Evolutionary conservation across 2,113 vertebrate species (phyloP), one percentile per base, ranked within the genome.

Genomic region (Fulica atra): DNA sequence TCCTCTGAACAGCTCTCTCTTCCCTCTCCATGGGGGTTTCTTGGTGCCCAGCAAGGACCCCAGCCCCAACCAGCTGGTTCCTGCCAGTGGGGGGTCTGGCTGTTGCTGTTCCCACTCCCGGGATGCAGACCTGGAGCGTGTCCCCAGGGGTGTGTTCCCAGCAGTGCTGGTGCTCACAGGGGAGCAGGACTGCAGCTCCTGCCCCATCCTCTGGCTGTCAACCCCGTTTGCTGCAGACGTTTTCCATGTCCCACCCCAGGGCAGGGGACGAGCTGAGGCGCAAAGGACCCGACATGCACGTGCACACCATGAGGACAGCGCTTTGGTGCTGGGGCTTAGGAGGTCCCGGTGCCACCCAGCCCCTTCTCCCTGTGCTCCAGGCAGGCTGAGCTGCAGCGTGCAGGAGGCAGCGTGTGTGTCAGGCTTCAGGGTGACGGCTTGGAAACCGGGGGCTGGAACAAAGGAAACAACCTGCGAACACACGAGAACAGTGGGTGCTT

Each of bases 231-330:
- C 66, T 51, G 42, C 54, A 33, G 66, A 3, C 0, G 1, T 33
- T 35, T 63, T 17, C 72, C 21, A 0, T 10, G 61, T 56, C 46
- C 33, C 40, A 26, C 8, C 16, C 16, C 13, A 3, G 40, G 28
- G 33, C 26, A 35, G 35, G 38, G 38, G 48, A 18, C 0, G 4
- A 56, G 17, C 24, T 20, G 63, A 29, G 59, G 18, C 31, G 38
- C 0, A 4, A 36, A 60, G 44, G 56, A 28, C 15, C 35, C 59
- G 0, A 0, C n/a, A n/a, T 24, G 29, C 13, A 18, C 0, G 0
- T 11, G 13, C 33, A 9, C 28, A 21, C 10, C 16, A 1, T 21
- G 14, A 1, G 42, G 64, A 40, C 44, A 17, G 69, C 29, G 26
- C 25, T 24, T 31, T 24, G 36, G 66, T 35, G 21, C 46, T 61